Conservation (phyloP, 2,888 invertebrate species). For the Icerya purchasi region DNA sequence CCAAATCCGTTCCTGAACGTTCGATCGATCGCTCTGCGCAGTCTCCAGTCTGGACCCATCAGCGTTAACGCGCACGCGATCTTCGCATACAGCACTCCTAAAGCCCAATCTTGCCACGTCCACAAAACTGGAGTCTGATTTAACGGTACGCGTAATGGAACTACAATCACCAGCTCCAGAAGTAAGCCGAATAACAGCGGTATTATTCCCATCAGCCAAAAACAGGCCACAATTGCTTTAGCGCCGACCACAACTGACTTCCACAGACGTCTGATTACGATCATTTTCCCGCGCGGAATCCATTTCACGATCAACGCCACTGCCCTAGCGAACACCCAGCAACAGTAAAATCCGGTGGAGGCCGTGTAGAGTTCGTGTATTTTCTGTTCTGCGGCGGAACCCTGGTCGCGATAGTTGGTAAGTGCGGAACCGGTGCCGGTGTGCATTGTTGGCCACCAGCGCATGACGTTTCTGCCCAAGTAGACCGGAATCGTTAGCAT, state of each 20-base stretch:
- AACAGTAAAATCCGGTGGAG: constrained; percentile 80
- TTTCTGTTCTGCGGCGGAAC: constrained; percentile 26
- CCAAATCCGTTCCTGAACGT: constrained; percentile 81
- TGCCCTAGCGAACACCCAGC: constrained; percentile 77
- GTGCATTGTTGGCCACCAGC: constrained; percentile 50
- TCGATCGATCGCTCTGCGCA: constrained; percentile 75
- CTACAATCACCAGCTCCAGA: constrained; percentile 73
- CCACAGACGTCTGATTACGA: constrained; percentile 43
- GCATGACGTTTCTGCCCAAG: constrained; percentile 72
- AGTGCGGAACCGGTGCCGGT: not conserved
- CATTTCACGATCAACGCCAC: constrained; percentile 62
- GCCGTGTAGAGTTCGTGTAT: constrained; percentile 93
- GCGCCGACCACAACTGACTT: constrained; percentile 48
- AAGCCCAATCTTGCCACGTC: constrained; percentile 92
- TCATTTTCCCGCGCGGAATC: constrained; percentile 70
- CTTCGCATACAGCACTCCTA: constrained; percentile 87
- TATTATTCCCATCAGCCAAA: constrained; percentile 66
- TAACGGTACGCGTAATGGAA: constrained; percentile 76
- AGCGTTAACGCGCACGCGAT: constrained; percentile 88
- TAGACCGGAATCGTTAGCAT: constrained; percentile 77
- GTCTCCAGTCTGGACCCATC: constrained; percentile 94
- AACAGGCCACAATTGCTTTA: constrained; percentile 49
- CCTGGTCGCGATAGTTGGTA: constrained; percentile 15
- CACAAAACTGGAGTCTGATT: constrained; percentile 76
- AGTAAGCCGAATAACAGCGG: constrained; percentile 79